Percentiles rank a stretch among this genome's conserved stretches.
These are phyloP conservation scores for Balaenoptera acutorostrata DNA, from an alignment of 2,113 vertebrate genomes.

Conservation along the genomic window DNA sequence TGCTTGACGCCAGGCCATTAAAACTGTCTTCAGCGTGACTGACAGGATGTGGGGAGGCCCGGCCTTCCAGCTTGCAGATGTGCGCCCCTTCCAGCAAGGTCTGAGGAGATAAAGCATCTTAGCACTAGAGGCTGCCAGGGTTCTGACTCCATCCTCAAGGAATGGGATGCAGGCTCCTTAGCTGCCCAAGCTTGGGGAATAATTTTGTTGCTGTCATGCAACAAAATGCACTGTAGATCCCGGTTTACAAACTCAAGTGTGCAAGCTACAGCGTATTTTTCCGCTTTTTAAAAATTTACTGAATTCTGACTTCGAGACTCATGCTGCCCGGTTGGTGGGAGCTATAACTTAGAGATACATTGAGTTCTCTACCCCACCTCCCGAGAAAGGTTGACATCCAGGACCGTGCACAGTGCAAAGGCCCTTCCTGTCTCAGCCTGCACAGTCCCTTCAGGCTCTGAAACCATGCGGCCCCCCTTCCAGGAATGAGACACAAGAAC, in stretches of 20 bases:
- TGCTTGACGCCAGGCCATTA: conserved; percentile 78
- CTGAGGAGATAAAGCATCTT: neutral
- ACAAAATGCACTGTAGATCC: neutral
- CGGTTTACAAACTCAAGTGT: neutral
- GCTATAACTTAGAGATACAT: neutral
- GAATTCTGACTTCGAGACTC: neutral
- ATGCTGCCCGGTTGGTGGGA: neutral
- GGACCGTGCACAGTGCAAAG: neutral
- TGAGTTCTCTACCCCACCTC: neutral
- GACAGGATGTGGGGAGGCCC: neutral
- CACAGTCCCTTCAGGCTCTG: neutral
- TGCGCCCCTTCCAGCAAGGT: neutral
- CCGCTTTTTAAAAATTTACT: neutral
- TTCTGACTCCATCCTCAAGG: neutral
- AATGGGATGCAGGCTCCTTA: neutral
- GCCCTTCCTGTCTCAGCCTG: neutral
- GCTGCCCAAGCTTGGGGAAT: neutral
- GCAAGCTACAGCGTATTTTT: neutral
- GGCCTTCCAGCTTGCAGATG: neutral
- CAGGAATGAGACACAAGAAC: neutral
- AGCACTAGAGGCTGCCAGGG: neutral
- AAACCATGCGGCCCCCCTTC: neutral
- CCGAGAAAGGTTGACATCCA: neutral
- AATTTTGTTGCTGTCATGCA: neutral
- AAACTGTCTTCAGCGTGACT: conserved; percentile 72